Evolutionary conservation across 2,113 vertebrate genomes (phyloP).

Genomic region (Semicossyphus pulcher): DNA sequence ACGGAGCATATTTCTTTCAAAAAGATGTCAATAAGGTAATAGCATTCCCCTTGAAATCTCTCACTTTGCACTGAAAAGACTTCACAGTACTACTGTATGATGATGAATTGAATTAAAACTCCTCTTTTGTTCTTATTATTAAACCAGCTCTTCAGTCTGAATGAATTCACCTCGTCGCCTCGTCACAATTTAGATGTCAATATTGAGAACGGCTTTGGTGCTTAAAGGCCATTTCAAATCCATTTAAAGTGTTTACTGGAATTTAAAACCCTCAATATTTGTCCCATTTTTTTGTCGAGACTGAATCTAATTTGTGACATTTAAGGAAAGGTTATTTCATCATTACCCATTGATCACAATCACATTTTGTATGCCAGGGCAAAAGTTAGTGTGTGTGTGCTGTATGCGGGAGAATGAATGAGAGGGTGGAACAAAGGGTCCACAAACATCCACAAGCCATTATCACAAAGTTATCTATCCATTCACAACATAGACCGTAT

Average conservation of each 20-base stretch:
- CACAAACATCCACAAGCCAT: constrained; percentile 1
- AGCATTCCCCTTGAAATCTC: background rate
- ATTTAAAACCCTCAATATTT: constrained; percentile 34
- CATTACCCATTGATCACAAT: constrained; percentile 36
- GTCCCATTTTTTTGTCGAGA: constrained; percentile 18
- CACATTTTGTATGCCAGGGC: constrained; percentile 20
- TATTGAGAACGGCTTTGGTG: constrained; percentile 28
- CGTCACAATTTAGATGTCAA: constrained; percentile 45
- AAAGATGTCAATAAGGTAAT: background rate
- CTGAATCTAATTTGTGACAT: constrained; percentile 65
- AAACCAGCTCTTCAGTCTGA: background rate
- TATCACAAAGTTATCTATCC: constrained; percentile 4
- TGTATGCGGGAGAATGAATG: background rate
- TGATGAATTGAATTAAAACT: background rate
- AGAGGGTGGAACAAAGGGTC: background rate
- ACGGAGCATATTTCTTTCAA: background rate
- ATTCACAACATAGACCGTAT: too few relatives aligned
- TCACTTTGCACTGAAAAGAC: background rate
- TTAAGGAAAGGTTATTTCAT: constrained; percentile 66
- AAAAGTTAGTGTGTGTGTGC: background rate
- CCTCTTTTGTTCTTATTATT: background rate
- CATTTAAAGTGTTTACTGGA: constrained; percentile 57
- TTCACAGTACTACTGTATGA: background rate
- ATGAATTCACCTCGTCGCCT: constrained; percentile 4
- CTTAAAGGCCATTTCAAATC: constrained; percentile 54